phyloP scores from a whole-genome alignment of 2,113 vertebrate species.

The Eubucco bourcierii region DNA sequence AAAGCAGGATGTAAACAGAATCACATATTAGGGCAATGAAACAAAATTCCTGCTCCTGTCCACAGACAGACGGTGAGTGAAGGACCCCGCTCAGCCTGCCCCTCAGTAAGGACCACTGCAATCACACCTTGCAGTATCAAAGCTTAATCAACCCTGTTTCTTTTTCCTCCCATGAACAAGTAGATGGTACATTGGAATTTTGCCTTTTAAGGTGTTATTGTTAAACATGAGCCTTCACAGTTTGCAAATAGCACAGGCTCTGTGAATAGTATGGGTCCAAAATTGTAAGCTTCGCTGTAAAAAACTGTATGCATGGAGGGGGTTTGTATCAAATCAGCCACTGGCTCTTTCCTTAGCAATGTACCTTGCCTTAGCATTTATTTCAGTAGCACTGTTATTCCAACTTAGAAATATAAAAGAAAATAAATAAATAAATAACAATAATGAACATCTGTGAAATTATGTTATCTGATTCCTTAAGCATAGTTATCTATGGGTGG shows the following conservation, averaged over 20 bases:
- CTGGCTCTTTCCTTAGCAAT: neutral
- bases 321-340: neutral
- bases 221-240: neutral
- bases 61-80: neutral
- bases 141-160: neutral
- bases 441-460: neutral
- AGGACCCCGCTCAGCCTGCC: neutral
- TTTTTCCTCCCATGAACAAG: neutral
- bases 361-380: neutral
- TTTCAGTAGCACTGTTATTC: neutral
- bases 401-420: neutral
- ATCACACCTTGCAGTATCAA: neutral
- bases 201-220: neutral
- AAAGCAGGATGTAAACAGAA: neutral
- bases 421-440: neutral
- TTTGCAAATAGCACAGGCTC: neutral
- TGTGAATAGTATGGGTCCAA: neutral
- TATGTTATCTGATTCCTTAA: neutral
- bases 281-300: neutral
- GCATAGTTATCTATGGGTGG: neutral
- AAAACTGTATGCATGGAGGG: neutral
- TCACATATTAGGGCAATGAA: neutral
- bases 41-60: neutral
- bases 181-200: neutral
- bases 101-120: neutral